Conservation (phyloP, 1,140 invertebrate genomes). For the Thaumatotibia leucotreta region DNA sequence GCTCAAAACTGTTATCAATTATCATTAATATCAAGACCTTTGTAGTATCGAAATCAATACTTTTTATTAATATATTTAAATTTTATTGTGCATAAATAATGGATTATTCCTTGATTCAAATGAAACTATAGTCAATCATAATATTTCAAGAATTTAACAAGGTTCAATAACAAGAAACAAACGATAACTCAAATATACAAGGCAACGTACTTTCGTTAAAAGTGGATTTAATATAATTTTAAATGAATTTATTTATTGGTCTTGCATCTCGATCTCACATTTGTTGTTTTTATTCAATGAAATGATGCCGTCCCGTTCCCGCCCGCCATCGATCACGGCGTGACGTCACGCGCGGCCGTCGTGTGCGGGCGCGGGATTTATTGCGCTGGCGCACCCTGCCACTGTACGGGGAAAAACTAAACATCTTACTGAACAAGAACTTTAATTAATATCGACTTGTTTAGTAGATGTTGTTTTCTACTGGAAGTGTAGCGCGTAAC, state of each 20-base stretch:
- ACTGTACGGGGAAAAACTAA: conserved; percentile 54
- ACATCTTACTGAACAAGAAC: conserved; percentile 13
- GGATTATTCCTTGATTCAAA: too few species aligned
- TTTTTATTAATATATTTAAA: too few species aligned
- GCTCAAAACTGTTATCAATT: too few species aligned
- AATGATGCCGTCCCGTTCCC: conserved; percentile 48
- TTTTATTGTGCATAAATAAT: too few species aligned
- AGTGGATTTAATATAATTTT: conserved; percentile 72
- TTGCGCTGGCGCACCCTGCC: conserved; percentile 66
- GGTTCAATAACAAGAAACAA: conserved; percentile 41
- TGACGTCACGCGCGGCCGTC: conserved; percentile 75
- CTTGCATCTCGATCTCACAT: conserved; percentile 38
- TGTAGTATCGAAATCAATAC: too few species aligned
- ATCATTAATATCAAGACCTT: too few species aligned
- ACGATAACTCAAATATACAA: conserved; percentile 64
- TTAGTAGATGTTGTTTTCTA: neutral
- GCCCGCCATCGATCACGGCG: conserved; percentile 71
- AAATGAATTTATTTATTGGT: conserved; percentile 67
- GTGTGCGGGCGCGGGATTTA: conserved; percentile 74
- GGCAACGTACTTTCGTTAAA: conserved; percentile 68
- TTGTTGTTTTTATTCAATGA: conserved; percentile 24
- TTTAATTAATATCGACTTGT: neutral
- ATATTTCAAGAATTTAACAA: conserved; percentile 45
- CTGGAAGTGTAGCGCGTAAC: neutral
- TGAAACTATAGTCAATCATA: too few species aligned